phyloP scores from a whole-genome alignment of 2,888 invertebrate species.

The Acanthococcus lagerstroemiae region DNA sequence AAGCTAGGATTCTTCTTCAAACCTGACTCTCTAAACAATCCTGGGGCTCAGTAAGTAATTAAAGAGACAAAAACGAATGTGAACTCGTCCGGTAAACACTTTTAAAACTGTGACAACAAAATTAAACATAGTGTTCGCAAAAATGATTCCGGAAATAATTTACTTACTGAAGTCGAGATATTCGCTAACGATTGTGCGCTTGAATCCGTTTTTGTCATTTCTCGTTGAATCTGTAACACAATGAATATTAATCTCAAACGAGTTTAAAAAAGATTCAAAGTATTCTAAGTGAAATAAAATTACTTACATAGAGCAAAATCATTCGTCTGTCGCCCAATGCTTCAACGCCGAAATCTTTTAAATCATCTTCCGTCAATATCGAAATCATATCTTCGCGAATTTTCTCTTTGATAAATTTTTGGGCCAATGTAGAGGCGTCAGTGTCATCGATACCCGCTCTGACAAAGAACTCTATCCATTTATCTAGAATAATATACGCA shows the following conservation, averaged over 20 bases:
- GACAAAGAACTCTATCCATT: not conserved
- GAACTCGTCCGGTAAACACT: too few relatives aligned
- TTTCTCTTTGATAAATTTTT: not conserved
- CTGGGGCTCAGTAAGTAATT: too few relatives aligned
- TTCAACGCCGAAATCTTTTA: not conserved
- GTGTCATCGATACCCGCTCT: not conserved
- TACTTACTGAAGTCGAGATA: not conserved
- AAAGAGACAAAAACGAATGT: too few relatives aligned
- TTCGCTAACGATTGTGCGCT: not conserved
- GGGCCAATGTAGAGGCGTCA: not conserved
- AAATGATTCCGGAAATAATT: not conserved
- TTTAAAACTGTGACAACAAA: not conserved
- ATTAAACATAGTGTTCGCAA: not conserved
- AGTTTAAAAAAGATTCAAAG: not conserved
- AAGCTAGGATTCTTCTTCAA: too few relatives aligned
- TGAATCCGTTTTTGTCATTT: not conserved
- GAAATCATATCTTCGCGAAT: not conserved
- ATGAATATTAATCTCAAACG: not conserved
- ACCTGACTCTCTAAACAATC: too few relatives aligned
- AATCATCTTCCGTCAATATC: not conserved
- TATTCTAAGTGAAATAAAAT: not conserved
- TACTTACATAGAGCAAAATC: not conserved
- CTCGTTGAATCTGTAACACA: not conserved
- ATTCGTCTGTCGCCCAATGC: not conserved
- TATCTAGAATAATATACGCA: not conserved